Evolutionary conservation across 2,797 vertebrate species (phyloP).

Genomic region (Argya squamiceps): DNA sequence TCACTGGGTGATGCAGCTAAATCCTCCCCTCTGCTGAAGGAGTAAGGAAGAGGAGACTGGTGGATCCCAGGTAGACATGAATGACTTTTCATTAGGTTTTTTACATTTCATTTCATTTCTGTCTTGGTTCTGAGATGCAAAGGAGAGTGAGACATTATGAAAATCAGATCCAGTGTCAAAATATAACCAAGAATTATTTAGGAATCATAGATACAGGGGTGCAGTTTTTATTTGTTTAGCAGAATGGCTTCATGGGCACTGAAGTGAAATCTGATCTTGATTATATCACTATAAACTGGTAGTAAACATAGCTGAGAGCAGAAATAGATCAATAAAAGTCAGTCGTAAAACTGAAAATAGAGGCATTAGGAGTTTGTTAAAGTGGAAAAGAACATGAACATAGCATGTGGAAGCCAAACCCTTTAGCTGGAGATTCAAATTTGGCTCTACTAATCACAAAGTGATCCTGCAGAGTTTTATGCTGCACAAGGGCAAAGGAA

Average conservation of each 20-base stretch:
- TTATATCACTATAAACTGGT: not conserved
- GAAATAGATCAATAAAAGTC: conserved; percentile 23
- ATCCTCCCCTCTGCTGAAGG: not conserved
- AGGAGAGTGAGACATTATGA: not conserved
- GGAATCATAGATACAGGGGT: not conserved
- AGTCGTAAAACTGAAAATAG: not conserved
- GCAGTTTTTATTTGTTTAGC: not conserved
- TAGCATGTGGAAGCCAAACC: not conserved
- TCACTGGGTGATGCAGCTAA: not conserved
- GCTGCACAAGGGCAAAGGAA: not conserved
- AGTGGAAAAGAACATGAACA: not conserved
- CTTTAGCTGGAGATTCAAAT: not conserved
- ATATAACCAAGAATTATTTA: not conserved
- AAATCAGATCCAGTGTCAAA: not conserved
- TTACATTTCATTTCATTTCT: not conserved
- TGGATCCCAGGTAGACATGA: not conserved
- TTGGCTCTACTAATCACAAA: not conserved
- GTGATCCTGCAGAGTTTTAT: not conserved
- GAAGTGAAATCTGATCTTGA: not conserved
- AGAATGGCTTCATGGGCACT: not conserved
- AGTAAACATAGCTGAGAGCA: not conserved
- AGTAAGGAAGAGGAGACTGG: not conserved
- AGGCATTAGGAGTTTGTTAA: not conserved
- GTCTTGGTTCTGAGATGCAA: not conserved
- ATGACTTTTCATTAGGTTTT: not conserved